These are phyloP conservation scores for Ahaetulla prasina DNA, from an alignment of 2,113 vertebrate species.

Conservation along the genomic window DNA sequence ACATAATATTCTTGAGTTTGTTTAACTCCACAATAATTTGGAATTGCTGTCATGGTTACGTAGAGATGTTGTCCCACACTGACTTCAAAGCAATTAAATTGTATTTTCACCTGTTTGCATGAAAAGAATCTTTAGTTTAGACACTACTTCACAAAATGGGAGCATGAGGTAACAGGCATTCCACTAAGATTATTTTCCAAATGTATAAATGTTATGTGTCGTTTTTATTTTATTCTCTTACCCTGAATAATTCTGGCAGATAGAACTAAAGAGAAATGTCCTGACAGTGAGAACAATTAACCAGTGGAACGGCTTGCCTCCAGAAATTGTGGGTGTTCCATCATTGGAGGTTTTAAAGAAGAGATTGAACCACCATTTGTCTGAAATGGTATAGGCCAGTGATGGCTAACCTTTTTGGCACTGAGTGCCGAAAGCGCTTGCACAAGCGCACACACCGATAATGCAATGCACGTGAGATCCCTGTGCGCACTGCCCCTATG, in stretches of 20 bases:
- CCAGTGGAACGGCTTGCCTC: neutral
- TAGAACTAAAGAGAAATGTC: neutral
- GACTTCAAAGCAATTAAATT: conserved; percentile 77
- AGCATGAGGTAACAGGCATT: neutral
- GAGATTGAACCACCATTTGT: neutral
- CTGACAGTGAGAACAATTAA: neutral
- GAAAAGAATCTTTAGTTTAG: neutral
- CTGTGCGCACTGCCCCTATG: too few species aligned
- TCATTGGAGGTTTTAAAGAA: neutral
- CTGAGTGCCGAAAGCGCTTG: too few species aligned
- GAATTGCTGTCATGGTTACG: conserved; percentile 77
- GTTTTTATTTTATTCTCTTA: neutral
- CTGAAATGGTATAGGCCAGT: neutral
- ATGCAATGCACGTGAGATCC: too few species aligned
- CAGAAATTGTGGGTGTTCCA: neutral
- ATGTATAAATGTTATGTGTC: neutral
- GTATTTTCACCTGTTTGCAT: conserved; percentile 74
- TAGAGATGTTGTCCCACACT: conserved; percentile 69
- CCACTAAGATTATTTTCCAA: neutral
- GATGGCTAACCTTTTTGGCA: too few species aligned
- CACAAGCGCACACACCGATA: too few species aligned
- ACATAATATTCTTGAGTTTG: conserved; percentile 69
- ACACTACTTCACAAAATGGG: neutral
- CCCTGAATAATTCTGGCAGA: neutral
- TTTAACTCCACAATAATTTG: conserved; percentile 76